Conservation (phyloP, 2,888 invertebrate genomes). For the Polyommatus icarus region DNA sequence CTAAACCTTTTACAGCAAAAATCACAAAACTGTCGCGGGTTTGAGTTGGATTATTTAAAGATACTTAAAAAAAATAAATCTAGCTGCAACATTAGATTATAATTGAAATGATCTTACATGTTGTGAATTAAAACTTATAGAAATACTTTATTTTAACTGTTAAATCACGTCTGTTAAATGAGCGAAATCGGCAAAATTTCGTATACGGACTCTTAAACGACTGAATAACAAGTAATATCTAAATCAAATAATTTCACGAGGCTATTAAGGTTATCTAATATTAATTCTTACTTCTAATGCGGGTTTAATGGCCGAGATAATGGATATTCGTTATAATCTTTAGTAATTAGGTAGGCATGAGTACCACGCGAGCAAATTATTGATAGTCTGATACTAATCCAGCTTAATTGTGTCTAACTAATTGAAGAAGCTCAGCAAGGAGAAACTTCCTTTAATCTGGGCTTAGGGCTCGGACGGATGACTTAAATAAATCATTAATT, state of each 20-base stretch:
- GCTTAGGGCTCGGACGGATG: slow-evolving; percentile 6
- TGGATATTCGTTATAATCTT: not conserved
- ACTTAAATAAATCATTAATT: slow-evolving; percentile 20
- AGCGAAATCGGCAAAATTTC: no score
- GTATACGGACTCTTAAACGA: no score
- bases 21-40: no score
- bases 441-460: slow-evolving; percentile 7
- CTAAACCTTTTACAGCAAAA: no score
- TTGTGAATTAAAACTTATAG: no score
- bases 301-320: not conserved
- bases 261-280: not conserved
- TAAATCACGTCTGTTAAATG: no score
- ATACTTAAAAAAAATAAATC: no score
- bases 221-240: not conserved
- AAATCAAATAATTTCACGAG: no score
- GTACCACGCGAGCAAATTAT: not conserved
- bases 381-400: slow-evolving; percentile 14
- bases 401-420: not conserved
- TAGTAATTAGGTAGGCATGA: not conserved
- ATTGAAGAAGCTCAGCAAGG: slow-evolving; percentile 10
- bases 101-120: no score
- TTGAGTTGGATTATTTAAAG: no score
- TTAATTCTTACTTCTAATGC: not conserved
- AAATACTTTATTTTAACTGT: no score
- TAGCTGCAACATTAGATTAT: no score